These are phyloP conservation scores for Coelopa pilipes DNA, from an alignment of 2,888 invertebrate species.

Conservation along the genomic window DNA sequence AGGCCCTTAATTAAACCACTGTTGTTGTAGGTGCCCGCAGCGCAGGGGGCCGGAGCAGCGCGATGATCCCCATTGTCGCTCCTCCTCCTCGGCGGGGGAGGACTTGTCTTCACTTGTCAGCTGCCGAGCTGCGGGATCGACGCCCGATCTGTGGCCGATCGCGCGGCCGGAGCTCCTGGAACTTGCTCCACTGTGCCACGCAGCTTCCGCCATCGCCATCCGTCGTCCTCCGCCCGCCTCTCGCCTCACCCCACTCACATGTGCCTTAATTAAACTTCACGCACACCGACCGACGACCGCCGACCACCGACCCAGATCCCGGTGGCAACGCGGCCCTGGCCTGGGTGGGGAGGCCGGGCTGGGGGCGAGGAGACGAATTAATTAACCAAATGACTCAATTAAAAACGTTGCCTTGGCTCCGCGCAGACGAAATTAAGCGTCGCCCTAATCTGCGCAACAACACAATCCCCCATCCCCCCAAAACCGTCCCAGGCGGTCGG, in stretches of 20 bases:
- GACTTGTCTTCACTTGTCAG: too few relatives aligned
- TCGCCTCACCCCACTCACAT: neutral
- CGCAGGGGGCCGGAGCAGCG: too few relatives aligned
- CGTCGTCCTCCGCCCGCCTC: too few relatives aligned
- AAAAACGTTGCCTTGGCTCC: constrained; percentile 12
- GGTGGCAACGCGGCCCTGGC: neutral
- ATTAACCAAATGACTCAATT: constrained; percentile 30
- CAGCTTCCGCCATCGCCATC: too few relatives aligned
- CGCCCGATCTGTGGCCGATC: neutral
- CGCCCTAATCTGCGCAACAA: constrained; percentile 16
- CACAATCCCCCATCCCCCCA: neutral
- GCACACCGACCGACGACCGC: neutral
- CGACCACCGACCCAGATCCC: neutral
- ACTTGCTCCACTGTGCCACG: neutral
- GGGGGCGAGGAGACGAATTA: constrained; percentile 15
- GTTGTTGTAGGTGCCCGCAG: too few relatives aligned
- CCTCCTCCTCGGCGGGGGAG: too few relatives aligned
- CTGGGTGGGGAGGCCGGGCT: neutral
- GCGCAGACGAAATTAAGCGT: constrained; percentile 7
- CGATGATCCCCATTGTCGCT: too few relatives aligned
- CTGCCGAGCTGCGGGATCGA: too few relatives aligned
- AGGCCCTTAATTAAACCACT: constrained; percentile 27
- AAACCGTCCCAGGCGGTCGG: neutral
- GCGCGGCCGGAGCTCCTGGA: too few relatives aligned
- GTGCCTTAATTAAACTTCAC: constrained; percentile 19